Evolutionary conservation across 2,113 vertebrate genomes (phyloP), one percentile per base, ranked within the genome.

Genomic region (Turnix velox): DNA sequence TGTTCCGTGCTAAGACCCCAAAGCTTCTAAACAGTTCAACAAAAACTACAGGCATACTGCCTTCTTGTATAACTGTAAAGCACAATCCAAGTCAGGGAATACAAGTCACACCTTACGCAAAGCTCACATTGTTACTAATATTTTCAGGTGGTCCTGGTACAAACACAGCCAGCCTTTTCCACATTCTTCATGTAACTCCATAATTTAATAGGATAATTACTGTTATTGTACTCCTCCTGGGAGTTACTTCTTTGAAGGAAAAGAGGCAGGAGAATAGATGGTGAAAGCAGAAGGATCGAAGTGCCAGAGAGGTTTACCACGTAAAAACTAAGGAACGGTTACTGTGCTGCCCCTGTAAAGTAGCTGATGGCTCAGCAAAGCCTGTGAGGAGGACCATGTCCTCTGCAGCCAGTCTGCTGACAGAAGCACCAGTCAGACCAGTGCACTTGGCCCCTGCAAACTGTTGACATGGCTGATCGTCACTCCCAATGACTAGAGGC

Each of bases 131-230:
- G 65, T 78, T 81, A 65, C n/a, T 72, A 68, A 66, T 42, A 75
- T 88, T n/a, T n/a, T 55, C 24, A 67, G 49, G 23, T 12, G 75
- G 57, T 15, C 12, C 18, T 78, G 42, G 48, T 87, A 68, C 46
- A 91, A 91, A 66, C 24, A 80, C 27, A 92, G 67, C 9, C 62
- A 87, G 30, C 10, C 14, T 12, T 69, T 85, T 77, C 62, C 31
- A 85, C 4, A 37, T 27, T 3, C 51, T 74, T 90, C 92, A 86
- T 45, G 72, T 4, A 17, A 17, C 30, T 81, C 49, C 31, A 42
- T 35, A 49, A 62, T 65, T 51, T 88, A 96, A 89, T 30, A 86
- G 65, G 40, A 59, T 86, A 88, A 93, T 94, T 87, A 88, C 3
- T 90, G 30, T 92, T 92, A 75, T 62, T 84, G 27, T 75, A 45